phyloP scores from a whole-genome alignment of 2,797 vertebrate genomes.

The Syndactyla subalaris region DNA sequence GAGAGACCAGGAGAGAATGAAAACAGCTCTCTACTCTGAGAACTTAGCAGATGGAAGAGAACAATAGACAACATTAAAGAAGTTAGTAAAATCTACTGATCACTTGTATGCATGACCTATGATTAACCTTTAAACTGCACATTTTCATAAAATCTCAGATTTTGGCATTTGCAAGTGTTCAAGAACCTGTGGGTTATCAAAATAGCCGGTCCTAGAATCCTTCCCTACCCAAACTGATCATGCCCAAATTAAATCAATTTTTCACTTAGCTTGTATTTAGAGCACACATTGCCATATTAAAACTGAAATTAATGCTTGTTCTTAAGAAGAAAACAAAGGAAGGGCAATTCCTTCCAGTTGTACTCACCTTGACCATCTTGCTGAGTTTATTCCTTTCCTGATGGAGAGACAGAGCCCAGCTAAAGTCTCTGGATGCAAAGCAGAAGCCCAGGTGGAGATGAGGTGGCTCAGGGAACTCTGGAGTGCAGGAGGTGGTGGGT shows the following conservation, averaged over 20 bases:
- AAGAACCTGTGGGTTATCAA: not conserved
- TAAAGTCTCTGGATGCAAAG: not conserved
- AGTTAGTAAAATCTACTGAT: not conserved
- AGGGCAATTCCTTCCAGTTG: not conserved
- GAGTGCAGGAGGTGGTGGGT: not conserved
- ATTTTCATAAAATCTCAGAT: not conserved
- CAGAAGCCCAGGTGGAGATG: not conserved
- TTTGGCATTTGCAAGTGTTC: not conserved
- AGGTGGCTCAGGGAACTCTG: not conserved
- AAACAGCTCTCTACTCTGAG: not conserved
- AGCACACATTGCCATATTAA: not conserved
- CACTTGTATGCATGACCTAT: not conserved
- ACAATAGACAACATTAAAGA: not conserved
- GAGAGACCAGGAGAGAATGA: not conserved
- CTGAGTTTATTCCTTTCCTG: slow-evolving; percentile 14
- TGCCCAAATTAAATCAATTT: not conserved
- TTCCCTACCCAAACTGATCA: not conserved
- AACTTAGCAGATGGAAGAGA: not conserved
- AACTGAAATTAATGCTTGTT: not conserved
- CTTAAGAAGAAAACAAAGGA: not conserved
- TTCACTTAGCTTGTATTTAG: not conserved
- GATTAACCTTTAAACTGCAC: not conserved
- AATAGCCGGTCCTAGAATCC: not conserved
- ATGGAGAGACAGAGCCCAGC: not conserved
- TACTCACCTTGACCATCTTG: slow-evolving; percentile 71